Conservation (phyloP, 2,113 vertebrate species). For the Aramus guarauna region DNA sequence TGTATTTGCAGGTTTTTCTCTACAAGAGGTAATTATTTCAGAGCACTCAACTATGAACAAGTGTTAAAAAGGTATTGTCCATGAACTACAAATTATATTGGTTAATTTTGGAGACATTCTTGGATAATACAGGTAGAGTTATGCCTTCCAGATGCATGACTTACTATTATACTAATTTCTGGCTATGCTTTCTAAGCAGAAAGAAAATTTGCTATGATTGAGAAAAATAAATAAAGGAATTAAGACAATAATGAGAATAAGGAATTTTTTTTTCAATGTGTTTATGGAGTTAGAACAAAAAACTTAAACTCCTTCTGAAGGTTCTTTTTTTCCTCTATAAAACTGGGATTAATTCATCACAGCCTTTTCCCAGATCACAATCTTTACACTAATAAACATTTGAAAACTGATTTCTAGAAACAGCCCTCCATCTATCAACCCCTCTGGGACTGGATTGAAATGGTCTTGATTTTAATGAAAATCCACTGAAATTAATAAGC, state of each 20-base stretch:
- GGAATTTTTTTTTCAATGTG: not conserved
- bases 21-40: not conserved
- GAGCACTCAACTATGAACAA: not conserved
- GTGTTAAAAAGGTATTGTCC: not conserved
- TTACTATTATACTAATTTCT: not conserved
- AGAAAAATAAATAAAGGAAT: not conserved
- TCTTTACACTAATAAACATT: not conserved
- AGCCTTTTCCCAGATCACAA: slow-evolving; percentile 11
- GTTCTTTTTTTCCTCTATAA: not conserved
- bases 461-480: not conserved
- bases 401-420: not conserved
- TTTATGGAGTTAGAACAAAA: not conserved
- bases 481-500: not conserved
- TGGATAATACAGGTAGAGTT: not conserved
- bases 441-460: slow-evolving; percentile 14
- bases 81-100: not conserved
- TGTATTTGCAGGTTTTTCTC: not conserved
- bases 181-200: not conserved
- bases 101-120: not conserved
- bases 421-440: not conserved
- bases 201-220: not conserved
- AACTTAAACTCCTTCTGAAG: not conserved
- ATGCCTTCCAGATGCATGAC: not conserved
- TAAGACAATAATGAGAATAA: not conserved
- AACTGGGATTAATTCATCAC: not conserved